phyloP scores from a whole-genome alignment of 2,113 vertebrate genomes.

The Cololabis saira region DNA sequence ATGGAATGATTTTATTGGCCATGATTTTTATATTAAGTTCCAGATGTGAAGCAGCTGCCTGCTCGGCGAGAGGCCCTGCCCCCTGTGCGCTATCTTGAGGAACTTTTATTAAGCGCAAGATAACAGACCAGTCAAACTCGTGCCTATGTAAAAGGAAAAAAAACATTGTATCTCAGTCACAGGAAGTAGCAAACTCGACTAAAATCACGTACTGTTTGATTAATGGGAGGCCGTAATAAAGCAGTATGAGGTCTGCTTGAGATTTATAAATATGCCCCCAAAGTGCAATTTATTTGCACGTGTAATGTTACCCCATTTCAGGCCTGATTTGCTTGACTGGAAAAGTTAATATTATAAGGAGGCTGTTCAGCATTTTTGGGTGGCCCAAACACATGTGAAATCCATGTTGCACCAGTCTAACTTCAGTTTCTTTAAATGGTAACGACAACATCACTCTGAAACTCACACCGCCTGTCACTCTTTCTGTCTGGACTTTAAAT shows the following conservation, averaged over 20 bases:
- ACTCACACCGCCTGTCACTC: constrained; percentile 39
- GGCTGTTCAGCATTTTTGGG: constrained; percentile 73
- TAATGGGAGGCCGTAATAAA: constrained; percentile 39
- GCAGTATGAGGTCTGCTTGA: constrained; percentile 37
- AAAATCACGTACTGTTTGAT: constrained; percentile 51
- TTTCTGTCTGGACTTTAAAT: constrained; percentile 44
- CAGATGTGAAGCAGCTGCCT: constrained; percentile 89
- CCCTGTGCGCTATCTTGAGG: constrained; percentile 54
- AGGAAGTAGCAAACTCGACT: constrained; percentile 30
- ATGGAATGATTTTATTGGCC: constrained; percentile 87
- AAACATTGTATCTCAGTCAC: constrained; percentile 41
- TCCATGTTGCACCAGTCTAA: constrained; percentile 32
- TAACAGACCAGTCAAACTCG: constrained; percentile 54
- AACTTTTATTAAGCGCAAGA: constrained; percentile 64
- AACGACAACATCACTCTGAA: constrained; percentile 43
- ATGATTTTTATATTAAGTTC: constrained; percentile 85
- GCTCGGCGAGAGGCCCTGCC: constrained; percentile 69
- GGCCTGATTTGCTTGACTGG: constrained; percentile 72
- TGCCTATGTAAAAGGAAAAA: constrained; percentile 23
- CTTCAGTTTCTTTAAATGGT: constrained; percentile 43
- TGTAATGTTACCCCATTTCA: constrained; percentile 74
- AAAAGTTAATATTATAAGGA: constrained; percentile 76
- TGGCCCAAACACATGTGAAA: constrained; percentile 67
- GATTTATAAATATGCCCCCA: constrained; percentile 64
- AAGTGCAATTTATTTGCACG: constrained; percentile 73